Evolutionary conservation across 2,888 invertebrate species (phyloP), one percentile per base, ranked within the genome.

Genomic region (Pachydiplax longipennis): DNA sequence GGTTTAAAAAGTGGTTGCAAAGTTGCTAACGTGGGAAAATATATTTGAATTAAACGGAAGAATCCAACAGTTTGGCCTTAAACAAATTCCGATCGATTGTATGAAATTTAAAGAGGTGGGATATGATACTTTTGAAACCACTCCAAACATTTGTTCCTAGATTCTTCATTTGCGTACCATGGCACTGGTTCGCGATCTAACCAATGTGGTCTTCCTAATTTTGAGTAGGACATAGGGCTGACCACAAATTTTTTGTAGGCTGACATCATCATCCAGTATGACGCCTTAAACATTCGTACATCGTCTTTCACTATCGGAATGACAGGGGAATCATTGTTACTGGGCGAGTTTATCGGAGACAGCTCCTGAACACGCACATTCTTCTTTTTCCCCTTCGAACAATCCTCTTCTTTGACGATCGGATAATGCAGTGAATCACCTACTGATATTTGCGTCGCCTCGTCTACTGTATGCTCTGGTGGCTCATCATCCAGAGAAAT

Each of bases 221-320:
- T 37, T 6, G 37, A 61, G n/a, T 65, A 87, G 0, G 61, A 58
- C n/a, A 61, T 31, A 5, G 87, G 61, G 31, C 87, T 87, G 10
- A 87, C 2, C 8, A 4, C 37, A 37, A 87, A 87, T 61, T 87
- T 13, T 4, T 65, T 61, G n/a, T 87, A 87, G 12, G 87, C 61
- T 13, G 87, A 87, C 40, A 87, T 22, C 87, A 87, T 87, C 65
- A 61, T 87, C 87, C 87, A 87, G n/a, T 87, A 87, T 3, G 87
- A 65, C n/a, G 87, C 58, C 61, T 87, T 87, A 37, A 58, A 87
- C 2, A 37, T 61, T 6, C 40, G 61, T 15, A 87, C 22, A 37
- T n/a, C 73, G 31, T 37, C 37, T 8, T 22, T 22, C 37, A n/a
- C 58, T 13, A n/a, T 22, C n/a, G n/a, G 73, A 0, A 12, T 18